Conservation (phyloP, 2,113 vertebrate genomes). For the Apteryx mantelli region DNA sequence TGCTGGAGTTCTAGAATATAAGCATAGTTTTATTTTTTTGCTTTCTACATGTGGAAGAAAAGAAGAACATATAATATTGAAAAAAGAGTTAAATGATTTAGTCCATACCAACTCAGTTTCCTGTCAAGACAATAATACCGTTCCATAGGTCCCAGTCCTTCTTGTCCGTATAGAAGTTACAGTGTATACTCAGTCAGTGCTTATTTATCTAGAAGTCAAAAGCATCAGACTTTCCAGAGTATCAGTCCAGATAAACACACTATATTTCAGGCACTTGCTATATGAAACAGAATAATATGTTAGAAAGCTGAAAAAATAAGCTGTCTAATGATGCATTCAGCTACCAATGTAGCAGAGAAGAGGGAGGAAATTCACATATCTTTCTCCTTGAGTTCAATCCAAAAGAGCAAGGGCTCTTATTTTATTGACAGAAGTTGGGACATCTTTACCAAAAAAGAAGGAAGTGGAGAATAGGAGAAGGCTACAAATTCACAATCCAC, state of each 20-base stretch:
- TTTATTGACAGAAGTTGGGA: neutral
- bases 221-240: neutral
- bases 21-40: neutral
- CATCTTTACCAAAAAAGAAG: neutral
- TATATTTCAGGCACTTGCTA: neutral
- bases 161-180: neutral
- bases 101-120: neutral
- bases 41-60: neutral
- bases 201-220: neutral
- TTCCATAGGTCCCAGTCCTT: neutral
- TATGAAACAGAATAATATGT: neutral
- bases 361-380: neutral
- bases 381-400: neutral
- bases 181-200: neutral
- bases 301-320: neutral
- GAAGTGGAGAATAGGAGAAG: neutral
- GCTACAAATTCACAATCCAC: neutral
- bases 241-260: neutral
- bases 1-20: neutral
- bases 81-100: neutral
- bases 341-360: neutral
- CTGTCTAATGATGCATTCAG: neutral
- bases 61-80: neutral
- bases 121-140: neutral
- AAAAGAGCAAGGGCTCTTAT: neutral